These are phyloP conservation scores for Xylophagus ater DNA, from an alignment of 2,888 invertebrate genomes.

Conservation along the genomic window DNA sequence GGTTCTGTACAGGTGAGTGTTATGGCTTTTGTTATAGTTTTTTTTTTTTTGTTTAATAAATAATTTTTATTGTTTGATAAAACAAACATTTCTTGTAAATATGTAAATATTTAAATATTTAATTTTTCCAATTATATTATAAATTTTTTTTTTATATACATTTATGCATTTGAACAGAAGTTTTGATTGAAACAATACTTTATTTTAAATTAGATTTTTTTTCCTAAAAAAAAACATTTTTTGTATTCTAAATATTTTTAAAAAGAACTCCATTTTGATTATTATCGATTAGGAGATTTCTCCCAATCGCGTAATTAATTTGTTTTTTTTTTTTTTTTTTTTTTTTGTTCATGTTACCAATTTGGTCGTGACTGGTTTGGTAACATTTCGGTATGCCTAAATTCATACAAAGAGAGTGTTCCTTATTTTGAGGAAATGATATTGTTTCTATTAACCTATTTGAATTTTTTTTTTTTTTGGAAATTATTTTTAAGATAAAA, in stretches of 20 bases:
- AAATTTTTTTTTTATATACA: not conserved
- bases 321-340: not conserved
- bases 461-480: too few species aligned
- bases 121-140: not conserved
- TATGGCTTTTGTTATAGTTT: slow-evolving; percentile 8
- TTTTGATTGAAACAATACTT: slow-evolving; percentile 1
- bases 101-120: not conserved
- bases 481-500: too few species aligned
- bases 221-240: not conserved
- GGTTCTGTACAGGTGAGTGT: slow-evolving; percentile 87
- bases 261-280: not conserved
- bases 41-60: slow-evolving; percentile 6
- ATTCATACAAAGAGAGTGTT: too few species aligned
- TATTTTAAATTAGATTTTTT: not conserved
- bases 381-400: too few species aligned
- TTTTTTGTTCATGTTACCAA: too few species aligned
- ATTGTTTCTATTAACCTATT: too few species aligned
- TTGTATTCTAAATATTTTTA: not conserved
- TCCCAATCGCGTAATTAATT: not conserved
- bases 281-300: not conserved
- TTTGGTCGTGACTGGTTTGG: too few species aligned
- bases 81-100: slow-evolving; percentile 8
- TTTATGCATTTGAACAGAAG: not conserved
- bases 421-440: too few species aligned
- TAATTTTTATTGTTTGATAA: slow-evolving; percentile 25